A percentile compares a stretch with the other conserved stretches of the same genome.
Conservation (phyloP, 2,113 vertebrate genomes). For the Chaetops frenatus region DNA sequence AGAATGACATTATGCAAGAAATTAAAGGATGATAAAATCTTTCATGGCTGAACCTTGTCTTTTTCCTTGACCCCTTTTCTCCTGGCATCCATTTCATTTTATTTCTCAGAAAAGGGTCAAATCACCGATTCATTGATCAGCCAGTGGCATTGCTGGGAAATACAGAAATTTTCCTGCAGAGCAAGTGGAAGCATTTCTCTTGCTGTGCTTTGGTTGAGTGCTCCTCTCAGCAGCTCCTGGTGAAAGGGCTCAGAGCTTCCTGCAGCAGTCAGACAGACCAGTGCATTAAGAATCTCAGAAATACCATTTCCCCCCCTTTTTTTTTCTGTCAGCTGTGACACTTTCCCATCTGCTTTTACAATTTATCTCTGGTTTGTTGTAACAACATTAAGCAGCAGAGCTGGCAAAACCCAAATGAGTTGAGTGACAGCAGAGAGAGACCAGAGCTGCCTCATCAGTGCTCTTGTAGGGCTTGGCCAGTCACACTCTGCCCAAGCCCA, state of each 20-base stretch:
- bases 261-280: not conserved
- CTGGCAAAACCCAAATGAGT: not conserved
- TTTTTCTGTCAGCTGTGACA: not conserved
- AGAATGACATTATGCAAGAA: not conserved
- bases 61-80: not conserved
- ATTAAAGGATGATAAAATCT: not conserved
- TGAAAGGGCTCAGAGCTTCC: not conserved
- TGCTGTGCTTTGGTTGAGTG: not conserved
- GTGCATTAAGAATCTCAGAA: not conserved
- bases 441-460: not conserved
- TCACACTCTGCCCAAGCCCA: not conserved
- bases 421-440: conserved; percentile 6
- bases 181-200: not conserved
- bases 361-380: not conserved
- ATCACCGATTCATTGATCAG: not conserved
- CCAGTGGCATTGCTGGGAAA: not conserved
- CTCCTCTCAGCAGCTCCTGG: not conserved
- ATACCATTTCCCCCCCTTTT: not conserved
- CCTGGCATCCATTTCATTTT: not conserved
- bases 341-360: conserved; percentile 3
- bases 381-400: not conserved
- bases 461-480: not conserved
- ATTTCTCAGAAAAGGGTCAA: not conserved
- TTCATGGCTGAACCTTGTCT: not conserved
- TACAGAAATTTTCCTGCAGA: not conserved